These are phyloP conservation scores for Gnathonemus echidnorhynchus DNA, from an alignment of 2,113 vertebrate genomes.

Conservation along the genomic window DNA sequence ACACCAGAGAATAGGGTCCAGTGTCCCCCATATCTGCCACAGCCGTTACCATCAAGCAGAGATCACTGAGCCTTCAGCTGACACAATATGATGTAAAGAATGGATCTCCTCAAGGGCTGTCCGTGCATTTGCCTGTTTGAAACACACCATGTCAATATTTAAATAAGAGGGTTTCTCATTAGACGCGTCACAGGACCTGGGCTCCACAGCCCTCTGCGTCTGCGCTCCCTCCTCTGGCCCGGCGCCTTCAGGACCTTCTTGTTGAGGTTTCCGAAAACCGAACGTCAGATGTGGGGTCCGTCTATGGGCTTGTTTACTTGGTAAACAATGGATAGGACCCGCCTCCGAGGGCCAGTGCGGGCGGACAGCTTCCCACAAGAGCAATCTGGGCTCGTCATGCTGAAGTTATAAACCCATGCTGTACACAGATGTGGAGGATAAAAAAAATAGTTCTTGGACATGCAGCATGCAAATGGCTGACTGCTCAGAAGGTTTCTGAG, in stretches of 20 bases:
- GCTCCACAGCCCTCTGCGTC: background rate
- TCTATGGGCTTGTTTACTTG: background rate
- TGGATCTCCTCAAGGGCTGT: background rate
- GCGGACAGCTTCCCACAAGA: background rate
- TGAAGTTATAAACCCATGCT: background rate
- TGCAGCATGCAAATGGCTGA: conserved; percentile 28
- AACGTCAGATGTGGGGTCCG: background rate
- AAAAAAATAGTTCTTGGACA: background rate
- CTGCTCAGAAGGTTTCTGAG: background rate
- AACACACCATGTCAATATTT: background rate
- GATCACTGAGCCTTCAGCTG: background rate
- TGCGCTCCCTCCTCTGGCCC: background rate
- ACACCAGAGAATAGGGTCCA: background rate
- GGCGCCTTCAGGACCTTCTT: background rate
- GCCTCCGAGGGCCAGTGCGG: background rate
- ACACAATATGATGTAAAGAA: too few species aligned
- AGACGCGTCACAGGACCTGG: background rate
- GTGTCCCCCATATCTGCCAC: background rate
- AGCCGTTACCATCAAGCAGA: background rate
- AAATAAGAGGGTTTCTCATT: background rate
- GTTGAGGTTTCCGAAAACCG: background rate
- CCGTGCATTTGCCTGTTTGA: background rate
- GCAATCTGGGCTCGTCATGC: background rate
- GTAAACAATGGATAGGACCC: background rate
- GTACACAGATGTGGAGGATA: conserved; percentile 30